phyloP scores from a whole-genome alignment of 2,797 vertebrate species.

The Florisuga fusca region DNA sequence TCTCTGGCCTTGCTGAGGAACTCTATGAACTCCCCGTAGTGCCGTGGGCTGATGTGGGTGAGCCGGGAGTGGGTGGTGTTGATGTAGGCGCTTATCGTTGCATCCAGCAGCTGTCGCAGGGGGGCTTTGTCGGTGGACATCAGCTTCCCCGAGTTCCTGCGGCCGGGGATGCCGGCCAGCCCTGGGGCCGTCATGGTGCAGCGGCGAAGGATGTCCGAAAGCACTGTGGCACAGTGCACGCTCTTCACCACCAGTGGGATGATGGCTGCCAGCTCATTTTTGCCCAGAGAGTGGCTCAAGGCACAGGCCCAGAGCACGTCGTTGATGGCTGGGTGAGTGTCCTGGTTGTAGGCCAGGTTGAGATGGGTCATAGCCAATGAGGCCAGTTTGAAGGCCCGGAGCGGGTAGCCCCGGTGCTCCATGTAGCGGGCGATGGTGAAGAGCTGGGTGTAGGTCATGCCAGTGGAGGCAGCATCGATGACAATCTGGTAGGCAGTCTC shows the following conservation, averaged over 20 bases:
- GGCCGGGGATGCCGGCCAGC: constrained; percentile 93
- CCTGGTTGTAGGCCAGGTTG: constrained; percentile 98
- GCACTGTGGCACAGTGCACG: constrained; percentile 97
- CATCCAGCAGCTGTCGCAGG: constrained; percentile 93
- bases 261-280: constrained; percentile 96
- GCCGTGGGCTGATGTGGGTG: constrained; percentile 97
- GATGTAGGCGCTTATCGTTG: constrained; percentile 97
- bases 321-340: constrained; percentile 97
- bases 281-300: constrained; percentile 96
- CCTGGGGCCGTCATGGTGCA: constrained; percentile 97
- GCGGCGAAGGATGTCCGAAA: constrained; percentile 95
- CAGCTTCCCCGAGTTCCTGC: constrained; percentile 96
- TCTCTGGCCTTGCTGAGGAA: constrained; percentile 98
- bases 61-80: constrained; percentile 98
- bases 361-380: constrained; percentile 97
- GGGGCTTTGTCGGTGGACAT: constrained; percentile 99
- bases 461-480: constrained; percentile 86
- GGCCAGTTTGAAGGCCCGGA: constrained; percentile 96
- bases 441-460: constrained; percentile 90
- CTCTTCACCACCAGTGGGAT: constrained; percentile 98
- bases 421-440: constrained; percentile 92
- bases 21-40: constrained; percentile 98
- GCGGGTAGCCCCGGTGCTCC: constrained; percentile 95
- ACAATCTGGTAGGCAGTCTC: constrained; percentile 92
- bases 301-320: constrained; percentile 98